A percentile compares a stretch with the other conserved stretches of the same genome.
Evolutionary conservation across 2,113 vertebrate species (phyloP).

Genomic region (Mustelus asterias): DNA sequence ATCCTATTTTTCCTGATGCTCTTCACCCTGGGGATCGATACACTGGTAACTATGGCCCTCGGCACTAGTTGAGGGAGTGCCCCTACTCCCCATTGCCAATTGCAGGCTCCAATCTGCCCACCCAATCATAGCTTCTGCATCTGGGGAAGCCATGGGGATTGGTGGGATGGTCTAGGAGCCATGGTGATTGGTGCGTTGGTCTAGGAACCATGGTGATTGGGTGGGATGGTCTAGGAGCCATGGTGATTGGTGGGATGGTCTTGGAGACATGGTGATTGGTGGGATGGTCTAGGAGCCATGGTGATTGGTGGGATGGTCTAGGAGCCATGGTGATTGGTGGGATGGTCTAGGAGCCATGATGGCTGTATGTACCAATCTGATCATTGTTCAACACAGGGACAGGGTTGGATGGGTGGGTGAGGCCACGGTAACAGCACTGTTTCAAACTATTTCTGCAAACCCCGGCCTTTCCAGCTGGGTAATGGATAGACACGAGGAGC

Average conservation of each 20-base stretch:
- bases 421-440: not conserved
- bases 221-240: not conserved
- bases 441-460: not conserved
- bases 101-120: not conserved
- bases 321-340: not conserved
- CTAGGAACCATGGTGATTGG: not conserved
- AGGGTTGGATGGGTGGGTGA: not conserved
- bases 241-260: not conserved
- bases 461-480: not conserved
- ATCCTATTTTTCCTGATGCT: slow-evolving; percentile 74
- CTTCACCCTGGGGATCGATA: slow-evolving; percentile 68
- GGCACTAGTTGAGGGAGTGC: not conserved
- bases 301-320: not conserved
- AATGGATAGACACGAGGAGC: not conserved
- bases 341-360: not conserved
- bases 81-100: not conserved
- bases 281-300: not conserved
- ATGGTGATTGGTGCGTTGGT: not conserved
- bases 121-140: not conserved
- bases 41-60: slow-evolving; percentile 53
- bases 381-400: not conserved
- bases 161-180: not conserved
- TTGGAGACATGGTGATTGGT: not conserved
- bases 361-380: not conserved
- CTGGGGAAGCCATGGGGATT: not conserved